phyloP scores from a whole-genome alignment of 2,888 invertebrate species.

The Xylocampa areola region DNA sequence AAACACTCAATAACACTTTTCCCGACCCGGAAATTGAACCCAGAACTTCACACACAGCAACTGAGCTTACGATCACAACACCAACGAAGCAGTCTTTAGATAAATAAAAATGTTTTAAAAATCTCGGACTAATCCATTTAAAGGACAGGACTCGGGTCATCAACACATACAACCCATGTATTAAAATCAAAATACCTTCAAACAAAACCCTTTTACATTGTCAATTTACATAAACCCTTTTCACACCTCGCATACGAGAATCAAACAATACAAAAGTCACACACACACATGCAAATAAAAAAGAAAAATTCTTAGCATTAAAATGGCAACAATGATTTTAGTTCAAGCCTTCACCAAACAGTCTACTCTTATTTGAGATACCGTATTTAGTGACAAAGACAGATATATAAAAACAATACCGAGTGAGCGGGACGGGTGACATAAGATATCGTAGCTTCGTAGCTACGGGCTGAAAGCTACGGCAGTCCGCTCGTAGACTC shows the following conservation, averaged over 20 bases:
- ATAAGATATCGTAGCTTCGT: slow-evolving; percentile 67
- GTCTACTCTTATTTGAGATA: slow-evolving; percentile 74
- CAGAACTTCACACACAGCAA: too few relatives aligned
- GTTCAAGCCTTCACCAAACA: slow-evolving; percentile 80
- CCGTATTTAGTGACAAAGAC: slow-evolving; percentile 70
- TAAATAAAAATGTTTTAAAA: slow-evolving; percentile 42
- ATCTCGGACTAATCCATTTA: slow-evolving; percentile 27
- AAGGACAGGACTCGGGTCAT: slow-evolving; percentile 31
- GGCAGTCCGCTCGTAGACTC: slow-evolving; percentile 78
- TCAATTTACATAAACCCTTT: slow-evolving; percentile 60
- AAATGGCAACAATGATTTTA: slow-evolving; percentile 82
- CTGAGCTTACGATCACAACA: too few relatives aligned
- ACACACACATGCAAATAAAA: slow-evolving; percentile 37
- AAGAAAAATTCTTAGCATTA: slow-evolving; percentile 63
- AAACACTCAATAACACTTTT: too few relatives aligned
- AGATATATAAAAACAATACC: slow-evolving; percentile 48
- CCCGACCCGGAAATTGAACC: too few relatives aligned
- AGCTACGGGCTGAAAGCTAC: slow-evolving; percentile 68
- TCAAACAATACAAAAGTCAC: slow-evolving; percentile 49
- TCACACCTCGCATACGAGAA: slow-evolving; percentile 45
- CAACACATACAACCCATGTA: slow-evolving; percentile 33
- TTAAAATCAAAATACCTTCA: slow-evolving; percentile 50
- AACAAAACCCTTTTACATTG: slow-evolving; percentile 46
- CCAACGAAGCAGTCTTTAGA: too few relatives aligned
- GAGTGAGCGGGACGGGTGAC: slow-evolving; percentile 53